Base-by-base conservation (phyloP, 2,888 invertebrate genomes). In the Deilephila elpenor region DNA sequence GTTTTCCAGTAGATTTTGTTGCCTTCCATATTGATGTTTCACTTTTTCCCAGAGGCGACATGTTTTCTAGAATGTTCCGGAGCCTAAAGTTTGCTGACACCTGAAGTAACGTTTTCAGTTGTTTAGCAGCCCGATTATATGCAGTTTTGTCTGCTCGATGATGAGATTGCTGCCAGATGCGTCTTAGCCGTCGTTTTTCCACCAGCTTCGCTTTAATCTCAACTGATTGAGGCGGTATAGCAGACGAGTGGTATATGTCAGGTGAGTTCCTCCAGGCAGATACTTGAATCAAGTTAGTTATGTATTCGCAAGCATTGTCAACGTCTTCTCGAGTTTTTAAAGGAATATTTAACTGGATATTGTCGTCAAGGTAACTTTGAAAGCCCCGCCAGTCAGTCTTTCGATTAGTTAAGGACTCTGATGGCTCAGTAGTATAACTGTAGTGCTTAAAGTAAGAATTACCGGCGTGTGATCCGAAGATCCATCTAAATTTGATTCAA, bases 311-410 rank as follows among this genome's bases (percentile, higher is more conserved):
- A 2, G 74, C 75, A 11, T 70, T 62, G 20, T 78, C 73, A 5
- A 75, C 61, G 25, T 76, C 74, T 5, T 74, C 72, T 29, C 59
- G 25, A n/a, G 73, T 70, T 70, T 76, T 77, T 0, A 77, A 72
- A 0, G 75, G 53, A 14, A 77, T 17, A 37, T 75, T 74, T 34
- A 77, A n/a, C 0, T 75, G 20, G 1, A 76, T 59, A 5, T 71
- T 64, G 14, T 73, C 64, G 0, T 71, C 73, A 5, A 74, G 59
- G 32, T 51, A 73, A 20, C 75, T 74, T 11, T 74, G 25, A 34
- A 78, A 78, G 3, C 67, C 64, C 0, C 71, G 20, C 76, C 80
- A 80, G 56, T 78, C 76, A 0, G 80, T 78, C 0, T 70, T 17
- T 34, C 74, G 73, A 60, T 77, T 79, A 51, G 60, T 71, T 0